These are phyloP conservation scores for Trichopoda pennipes DNA, from an alignment of 2,888 invertebrate genomes.

Conservation along the genomic window DNA sequence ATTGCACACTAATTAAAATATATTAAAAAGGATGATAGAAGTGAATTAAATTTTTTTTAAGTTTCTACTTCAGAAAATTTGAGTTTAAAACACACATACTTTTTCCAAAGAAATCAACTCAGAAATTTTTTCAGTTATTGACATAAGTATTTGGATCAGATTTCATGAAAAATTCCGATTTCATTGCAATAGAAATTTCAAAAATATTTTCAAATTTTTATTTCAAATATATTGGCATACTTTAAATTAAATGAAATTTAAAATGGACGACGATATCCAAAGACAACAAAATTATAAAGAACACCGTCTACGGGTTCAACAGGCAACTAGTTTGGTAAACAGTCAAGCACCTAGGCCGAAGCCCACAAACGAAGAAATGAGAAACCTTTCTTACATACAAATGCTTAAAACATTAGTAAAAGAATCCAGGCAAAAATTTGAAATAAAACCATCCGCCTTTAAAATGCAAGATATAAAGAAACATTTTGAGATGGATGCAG, in stretches of 20 bases:
- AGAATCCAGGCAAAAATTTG: slow-evolving; percentile 61
- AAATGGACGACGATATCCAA: slow-evolving; percentile 60
- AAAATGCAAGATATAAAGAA: neutral
- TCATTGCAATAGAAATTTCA: neutral
- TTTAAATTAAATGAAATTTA: neutral
- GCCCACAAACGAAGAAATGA: slow-evolving; percentile 30
- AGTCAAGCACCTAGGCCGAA: slow-evolving; percentile 71
- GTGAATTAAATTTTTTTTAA: too few species aligned
- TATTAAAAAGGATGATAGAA: too few species aligned
- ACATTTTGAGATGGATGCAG: neutral
- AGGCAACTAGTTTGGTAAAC: slow-evolving; percentile 74
- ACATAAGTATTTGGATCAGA: neutral
- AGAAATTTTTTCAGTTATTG: neutral
- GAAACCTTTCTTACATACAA: slow-evolving; percentile 74
- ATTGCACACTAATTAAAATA: too few species aligned
- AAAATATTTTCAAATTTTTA: neutral
- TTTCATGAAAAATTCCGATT: slow-evolving; percentile 9
- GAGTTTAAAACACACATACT: too few species aligned
- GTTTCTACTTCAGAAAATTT: too few species aligned
- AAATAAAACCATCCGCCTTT: slow-evolving; percentile 68
- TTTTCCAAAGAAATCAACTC: neutral
- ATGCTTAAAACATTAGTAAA: slow-evolving; percentile 71
- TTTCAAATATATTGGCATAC: neutral
- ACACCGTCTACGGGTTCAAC: slow-evolving; percentile 73
- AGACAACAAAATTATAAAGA: slow-evolving; percentile 72